Base-by-base conservation (phyloP, 2,113 vertebrate genomes). In the Poeciliopsis turrubarensis region DNA sequence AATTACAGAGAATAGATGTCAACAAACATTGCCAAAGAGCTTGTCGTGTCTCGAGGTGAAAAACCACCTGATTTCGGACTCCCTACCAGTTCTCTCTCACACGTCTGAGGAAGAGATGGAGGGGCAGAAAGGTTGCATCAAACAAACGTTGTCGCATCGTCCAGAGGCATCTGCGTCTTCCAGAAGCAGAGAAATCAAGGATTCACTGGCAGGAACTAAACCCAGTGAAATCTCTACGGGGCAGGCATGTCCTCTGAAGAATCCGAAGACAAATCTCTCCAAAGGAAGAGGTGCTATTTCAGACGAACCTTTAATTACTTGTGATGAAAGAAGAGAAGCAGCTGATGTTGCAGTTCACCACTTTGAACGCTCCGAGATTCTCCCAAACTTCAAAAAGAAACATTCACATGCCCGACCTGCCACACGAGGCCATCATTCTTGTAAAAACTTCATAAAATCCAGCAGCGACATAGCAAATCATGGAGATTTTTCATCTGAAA, bases 171-270 rank as follows among this genome's bases (percentile, higher is more conserved):
- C 32, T 2, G 5, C 1, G 8, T 68, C 44, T 22, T 62, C 12
- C 15, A 62, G 68, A 70, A 60, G 26, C 17, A 29, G 61, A 17
- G 57, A 15, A 66, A 54, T 11, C 12, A 10, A 2, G 8, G 25
- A 31, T 10, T 22, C 72, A 22, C n/a, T 60, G 30, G 0, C 14
- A 6, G 63, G 63, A 26, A n/a, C 26, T 17, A 47, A 47, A 3
- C 5, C 0, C n/a, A 54, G 63, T 26, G 44, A 34, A 19, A 65
- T 37, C 32, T 54, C 5, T 68, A 37, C 41, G 41, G 26, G 14
- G 37, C 30, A n/a, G 54, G 86, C 14, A 9, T 7, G 89, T 3
- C 65, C 89, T 0, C 88, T 90, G 68, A 86, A 92, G 79, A 86
- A 31, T 39, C 27, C 25, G 3, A 67, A 39, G 15, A 30, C 75